Percentiles rank a stretch among this genome's conserved stretches.
These are phyloP conservation scores for Oceanodroma tethys DNA, from an alignment of 2,113 vertebrate species.

Conservation along the genomic window DNA sequence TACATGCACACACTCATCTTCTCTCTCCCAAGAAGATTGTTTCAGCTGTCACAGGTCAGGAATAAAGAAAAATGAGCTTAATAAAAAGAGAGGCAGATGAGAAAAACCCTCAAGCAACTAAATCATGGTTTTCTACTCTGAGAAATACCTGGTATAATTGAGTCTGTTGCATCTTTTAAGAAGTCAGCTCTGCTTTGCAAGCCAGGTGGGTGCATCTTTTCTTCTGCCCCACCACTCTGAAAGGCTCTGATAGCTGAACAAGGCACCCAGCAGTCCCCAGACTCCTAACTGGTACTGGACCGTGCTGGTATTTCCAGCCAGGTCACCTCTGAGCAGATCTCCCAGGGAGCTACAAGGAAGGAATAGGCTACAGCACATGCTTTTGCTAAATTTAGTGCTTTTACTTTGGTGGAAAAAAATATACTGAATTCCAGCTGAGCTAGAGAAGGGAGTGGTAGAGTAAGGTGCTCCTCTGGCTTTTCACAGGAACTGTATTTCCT, in stretches of 20 bases:
- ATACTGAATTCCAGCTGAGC: neutral
- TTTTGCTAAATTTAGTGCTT: neutral
- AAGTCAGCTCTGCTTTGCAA: neutral
- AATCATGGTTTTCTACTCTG: neutral
- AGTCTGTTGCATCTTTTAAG: neutral
- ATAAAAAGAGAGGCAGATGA: neutral
- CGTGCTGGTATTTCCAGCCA: neutral
- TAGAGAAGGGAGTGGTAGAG: neutral
- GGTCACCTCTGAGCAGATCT: neutral
- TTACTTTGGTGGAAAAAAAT: neutral
- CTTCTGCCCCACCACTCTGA: neutral
- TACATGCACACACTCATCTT: neutral
- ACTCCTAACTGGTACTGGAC: neutral
- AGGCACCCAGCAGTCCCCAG: neutral
- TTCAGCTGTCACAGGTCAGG: neutral
- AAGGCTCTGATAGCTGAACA: neutral
- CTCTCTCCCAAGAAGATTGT: neutral
- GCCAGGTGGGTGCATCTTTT: neutral
- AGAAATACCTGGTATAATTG: neutral
- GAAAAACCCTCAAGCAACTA: neutral
- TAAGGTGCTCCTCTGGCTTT: neutral
- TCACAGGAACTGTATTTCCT: neutral
- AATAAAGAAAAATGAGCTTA: constrained; percentile 7
- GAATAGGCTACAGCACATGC: neutral
- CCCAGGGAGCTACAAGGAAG: neutral